phyloP scores from a whole-genome alignment of 2,113 vertebrate genomes.

The Halcyon senegalensis region DNA sequence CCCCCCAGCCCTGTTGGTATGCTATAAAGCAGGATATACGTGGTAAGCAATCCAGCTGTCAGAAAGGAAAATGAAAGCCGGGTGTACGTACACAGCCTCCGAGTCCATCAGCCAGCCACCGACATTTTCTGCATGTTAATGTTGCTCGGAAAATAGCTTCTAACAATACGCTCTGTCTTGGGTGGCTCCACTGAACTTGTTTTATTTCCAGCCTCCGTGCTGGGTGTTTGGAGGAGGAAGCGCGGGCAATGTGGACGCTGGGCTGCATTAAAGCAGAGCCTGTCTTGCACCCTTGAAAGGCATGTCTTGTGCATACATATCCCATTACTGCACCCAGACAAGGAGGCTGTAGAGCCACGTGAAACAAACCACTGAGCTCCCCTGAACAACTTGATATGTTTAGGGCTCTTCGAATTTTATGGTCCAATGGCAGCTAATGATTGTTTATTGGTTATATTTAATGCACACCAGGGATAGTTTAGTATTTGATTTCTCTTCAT shows the following conservation, averaged over 20 bases:
- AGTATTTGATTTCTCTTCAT: slow-evolving; percentile 49
- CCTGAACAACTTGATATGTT: slow-evolving; percentile 21
- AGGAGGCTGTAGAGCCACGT: background rate
- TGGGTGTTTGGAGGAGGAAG: background rate
- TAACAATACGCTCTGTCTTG: background rate
- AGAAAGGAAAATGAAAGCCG: slow-evolving; percentile 28
- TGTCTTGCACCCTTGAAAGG: background rate
- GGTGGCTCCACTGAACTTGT: background rate
- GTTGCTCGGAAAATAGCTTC: slow-evolving; percentile 18
- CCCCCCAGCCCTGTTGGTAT: background rate
- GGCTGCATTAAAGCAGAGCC: background rate
- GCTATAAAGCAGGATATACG: background rate
- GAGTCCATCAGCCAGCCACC: background rate
- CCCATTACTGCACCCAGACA: background rate
- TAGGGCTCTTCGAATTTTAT: slow-evolving; percentile 40
- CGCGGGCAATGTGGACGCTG: background rate
- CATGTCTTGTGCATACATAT: background rate
- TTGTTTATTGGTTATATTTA: slow-evolving; percentile 71
- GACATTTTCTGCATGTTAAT: slow-evolving; percentile 39
- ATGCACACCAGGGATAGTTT: slow-evolving; percentile 44
- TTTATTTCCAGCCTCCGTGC: background rate
- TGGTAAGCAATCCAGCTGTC: slow-evolving; percentile 28
- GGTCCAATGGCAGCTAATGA: slow-evolving; percentile 43
- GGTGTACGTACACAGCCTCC: background rate
- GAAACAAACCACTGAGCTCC: background rate